A percentile compares a stretch with the other conserved stretches of the same genome.
Conservation (phyloP, 2,888 invertebrate species). For the Polydesmus complanatus region DNA sequence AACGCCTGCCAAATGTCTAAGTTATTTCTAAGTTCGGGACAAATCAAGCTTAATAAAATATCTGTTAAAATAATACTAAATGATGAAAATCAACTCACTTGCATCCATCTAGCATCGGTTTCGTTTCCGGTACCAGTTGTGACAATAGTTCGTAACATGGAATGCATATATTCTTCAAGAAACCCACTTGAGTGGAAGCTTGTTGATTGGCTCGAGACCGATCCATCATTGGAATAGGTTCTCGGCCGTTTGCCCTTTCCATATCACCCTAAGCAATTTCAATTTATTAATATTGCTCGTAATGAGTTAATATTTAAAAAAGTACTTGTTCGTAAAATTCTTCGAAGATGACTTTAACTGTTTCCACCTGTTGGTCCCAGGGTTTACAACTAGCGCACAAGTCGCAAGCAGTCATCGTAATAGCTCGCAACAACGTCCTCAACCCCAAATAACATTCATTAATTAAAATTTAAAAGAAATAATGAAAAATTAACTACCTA, state of each 20-base stretch:
- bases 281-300: slow-evolving; percentile 1
- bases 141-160: slow-evolving; percentile 60
- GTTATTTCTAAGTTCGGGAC: slow-evolving; percentile 38
- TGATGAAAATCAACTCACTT: slow-evolving; percentile 26
- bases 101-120: slow-evolving; percentile 54
- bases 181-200: slow-evolving; percentile 54
- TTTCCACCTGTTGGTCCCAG: slow-evolving; percentile 64
- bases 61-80: too few species aligned
- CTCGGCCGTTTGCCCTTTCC: slow-evolving; percentile 49
- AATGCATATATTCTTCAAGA: slow-evolving; percentile 62
- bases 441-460: slow-evolving; percentile 7
- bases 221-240: slow-evolving; percentile 70
- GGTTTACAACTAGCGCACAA: slow-evolving; percentile 71
- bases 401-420: slow-evolving; percentile 72
- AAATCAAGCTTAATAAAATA: too few species aligned
- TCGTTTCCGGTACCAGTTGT: slow-evolving; percentile 52
- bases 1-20: slow-evolving; percentile 45
- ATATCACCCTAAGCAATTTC: slow-evolving; percentile 44
- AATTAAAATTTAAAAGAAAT: not conserved
- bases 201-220: slow-evolving; percentile 55
- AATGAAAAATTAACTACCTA: slow-evolving; percentile 32
- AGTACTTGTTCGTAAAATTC: slow-evolving; percentile 59
- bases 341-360: slow-evolving; percentile 65
- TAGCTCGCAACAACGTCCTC: slow-evolving; percentile 53
- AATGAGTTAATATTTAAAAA: not conserved